phyloP scores from a whole-genome alignment of 2,113 vertebrate genomes.

The Xiphorhynchus elegans region DNA sequence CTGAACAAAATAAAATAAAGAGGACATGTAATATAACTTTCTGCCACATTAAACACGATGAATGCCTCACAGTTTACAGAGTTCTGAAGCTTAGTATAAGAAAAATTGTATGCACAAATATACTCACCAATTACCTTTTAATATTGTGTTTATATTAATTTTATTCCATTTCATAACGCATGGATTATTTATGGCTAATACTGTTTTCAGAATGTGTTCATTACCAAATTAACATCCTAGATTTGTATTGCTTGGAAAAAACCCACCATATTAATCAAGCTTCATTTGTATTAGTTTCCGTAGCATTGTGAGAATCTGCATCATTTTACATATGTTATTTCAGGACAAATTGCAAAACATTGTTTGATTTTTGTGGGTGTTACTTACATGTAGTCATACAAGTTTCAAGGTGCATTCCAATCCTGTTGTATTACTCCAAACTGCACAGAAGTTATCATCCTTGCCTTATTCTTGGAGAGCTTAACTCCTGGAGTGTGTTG shows the following conservation, averaged over 20 bases:
- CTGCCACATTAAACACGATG: conserved; percentile 68
- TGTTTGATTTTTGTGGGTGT: conserved; percentile 48
- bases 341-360: conserved; percentile 30
- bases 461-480: conserved; percentile 63
- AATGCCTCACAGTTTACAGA: conserved; percentile 78
- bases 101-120: conserved; percentile 61
- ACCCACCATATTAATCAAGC: background rate
- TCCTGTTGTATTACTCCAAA: background rate
- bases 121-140: conserved; percentile 47
- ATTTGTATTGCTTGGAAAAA: conserved; percentile 40
- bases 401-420: conserved; percentile 35
- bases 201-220: background rate
- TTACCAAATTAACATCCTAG: conserved; percentile 29
- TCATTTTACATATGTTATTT: conserved; percentile 18
- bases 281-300: conserved; percentile 43
- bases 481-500: background rate
- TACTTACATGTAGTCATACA: conserved; percentile 14
- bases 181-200: conserved; percentile 40
- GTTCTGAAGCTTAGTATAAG: conserved; percentile 61
- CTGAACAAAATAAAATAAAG: conserved; percentile 84
- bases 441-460: conserved; percentile 31
- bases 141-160: conserved; percentile 54
- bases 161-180: conserved; percentile 37
- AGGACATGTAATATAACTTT: conserved; percentile 1
- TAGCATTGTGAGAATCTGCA: conserved; percentile 7